A percentile compares a stretch with the other conserved stretches of the same genome.
These are phyloP conservation scores for Parazoanthus atlanticus DNA, from an alignment of 92 coral and sea anemone species.

Conservation along the genomic window DNA sequence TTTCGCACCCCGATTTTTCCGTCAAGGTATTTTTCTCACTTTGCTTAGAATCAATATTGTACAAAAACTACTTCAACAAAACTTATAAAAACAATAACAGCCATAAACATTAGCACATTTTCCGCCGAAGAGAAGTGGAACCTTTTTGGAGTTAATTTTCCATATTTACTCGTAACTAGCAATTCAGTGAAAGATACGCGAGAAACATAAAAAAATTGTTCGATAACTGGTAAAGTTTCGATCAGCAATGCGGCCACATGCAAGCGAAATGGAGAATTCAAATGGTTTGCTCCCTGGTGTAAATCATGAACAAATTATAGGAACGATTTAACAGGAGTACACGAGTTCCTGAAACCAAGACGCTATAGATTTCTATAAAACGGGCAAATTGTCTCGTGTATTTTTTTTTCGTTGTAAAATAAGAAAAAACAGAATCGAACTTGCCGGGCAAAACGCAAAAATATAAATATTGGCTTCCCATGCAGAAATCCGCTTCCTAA, in stretches of 20 bases:
- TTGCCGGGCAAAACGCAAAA: not conserved
- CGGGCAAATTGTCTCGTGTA: not conserved
- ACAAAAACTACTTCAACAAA: conserved; percentile 42
- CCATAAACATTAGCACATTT: conserved; percentile 22
- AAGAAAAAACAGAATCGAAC: not conserved
- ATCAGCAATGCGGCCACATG: conserved; percentile 10
- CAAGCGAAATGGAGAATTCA: conserved; percentile 20
- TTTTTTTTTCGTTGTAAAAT: not conserved
- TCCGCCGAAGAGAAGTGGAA: conserved; percentile 15
- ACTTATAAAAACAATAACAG: conserved; percentile 29
- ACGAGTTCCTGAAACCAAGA: not conserved
- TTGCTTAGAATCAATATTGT: conserved; percentile 31
- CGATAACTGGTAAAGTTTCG: not conserved
- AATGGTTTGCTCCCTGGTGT: conserved; percentile 26
- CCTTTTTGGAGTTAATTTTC: conserved; percentile 10
- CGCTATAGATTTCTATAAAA: not conserved
- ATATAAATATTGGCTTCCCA: not conserved
- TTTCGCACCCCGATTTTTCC: not conserved
- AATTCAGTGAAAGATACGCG: not conserved
- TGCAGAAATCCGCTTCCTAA: not conserved
- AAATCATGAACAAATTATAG: conserved; percentile 18
- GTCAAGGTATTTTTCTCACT: not conserved
- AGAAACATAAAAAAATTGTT: not conserved
- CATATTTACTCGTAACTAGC: conserved; percentile 8
- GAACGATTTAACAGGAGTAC: not conserved